phyloP scores from a whole-genome alignment of 2,888 invertebrate species.

The Drosophila vallismaia region DNA sequence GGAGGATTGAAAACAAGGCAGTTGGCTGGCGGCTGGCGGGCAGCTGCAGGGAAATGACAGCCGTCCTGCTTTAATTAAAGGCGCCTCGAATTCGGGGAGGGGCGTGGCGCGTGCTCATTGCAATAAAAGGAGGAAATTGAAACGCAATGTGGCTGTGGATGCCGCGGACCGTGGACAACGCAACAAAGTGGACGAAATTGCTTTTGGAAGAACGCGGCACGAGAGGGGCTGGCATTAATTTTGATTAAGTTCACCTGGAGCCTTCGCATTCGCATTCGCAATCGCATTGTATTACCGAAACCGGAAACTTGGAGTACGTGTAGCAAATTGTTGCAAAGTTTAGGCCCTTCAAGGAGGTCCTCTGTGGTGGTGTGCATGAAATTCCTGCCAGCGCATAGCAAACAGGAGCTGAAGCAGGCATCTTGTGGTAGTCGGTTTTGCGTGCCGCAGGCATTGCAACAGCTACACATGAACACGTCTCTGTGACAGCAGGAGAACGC shows the following conservation, averaged over 20 bases:
- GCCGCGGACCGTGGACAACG: conserved; percentile 73
- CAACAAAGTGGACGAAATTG: conserved; percentile 80
- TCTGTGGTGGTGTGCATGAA: conserved; percentile 8
- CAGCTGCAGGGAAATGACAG: conserved; percentile 73
- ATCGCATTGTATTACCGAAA: conserved; percentile 35
- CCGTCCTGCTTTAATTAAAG: conserved; percentile 76
- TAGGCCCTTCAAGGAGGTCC: conserved; percentile 9
- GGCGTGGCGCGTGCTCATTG: conserved; percentile 47
- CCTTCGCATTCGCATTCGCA: not conserved
- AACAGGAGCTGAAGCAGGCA: conserved; percentile 11
- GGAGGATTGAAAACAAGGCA: conserved; percentile 3
- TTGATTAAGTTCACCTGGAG: conserved; percentile 67
- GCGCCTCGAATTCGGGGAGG: conserved; percentile 43
- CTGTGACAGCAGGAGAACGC: conserved; percentile 52
- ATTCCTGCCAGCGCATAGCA: not conserved
- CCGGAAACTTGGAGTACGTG: not conserved
- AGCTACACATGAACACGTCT: conserved; percentile 73
- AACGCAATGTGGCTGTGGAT: conserved; percentile 75
- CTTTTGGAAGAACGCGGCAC: conserved; percentile 64
- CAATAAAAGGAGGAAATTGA: conserved; percentile 62
- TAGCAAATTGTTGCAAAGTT: conserved; percentile 3
- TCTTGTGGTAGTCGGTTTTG: conserved; percentile 47
- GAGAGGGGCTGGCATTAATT: conserved; percentile 52
- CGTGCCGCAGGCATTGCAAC: conserved; percentile 60
- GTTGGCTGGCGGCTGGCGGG: conserved; percentile 15